Evolutionary conservation across 2,888 invertebrate species (phyloP).

Genomic region (Endomychus coccineus): DNA sequence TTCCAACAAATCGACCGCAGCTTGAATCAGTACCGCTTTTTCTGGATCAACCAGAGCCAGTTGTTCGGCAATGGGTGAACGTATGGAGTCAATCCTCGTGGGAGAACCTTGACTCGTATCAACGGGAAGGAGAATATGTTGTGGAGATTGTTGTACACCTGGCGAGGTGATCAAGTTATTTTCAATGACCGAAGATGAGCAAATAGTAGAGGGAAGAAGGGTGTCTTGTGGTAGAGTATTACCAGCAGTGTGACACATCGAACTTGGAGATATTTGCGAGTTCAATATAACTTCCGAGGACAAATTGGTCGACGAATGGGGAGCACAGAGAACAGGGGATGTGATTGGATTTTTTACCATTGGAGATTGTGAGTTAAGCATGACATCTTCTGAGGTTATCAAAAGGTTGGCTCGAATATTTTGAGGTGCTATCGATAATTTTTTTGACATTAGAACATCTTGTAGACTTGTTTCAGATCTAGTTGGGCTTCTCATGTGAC

Average conservation of each 20-base stretch:
- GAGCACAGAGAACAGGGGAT: conserved; percentile 35
- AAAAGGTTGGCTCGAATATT: too few species aligned
- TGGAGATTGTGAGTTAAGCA: conserved; percentile 15
- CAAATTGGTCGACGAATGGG: conserved; percentile 40
- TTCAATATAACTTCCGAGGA: conserved; percentile 56
- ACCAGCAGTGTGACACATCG: conserved; percentile 45
- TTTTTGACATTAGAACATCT: conserved; percentile 42
- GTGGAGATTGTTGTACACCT: background rate
- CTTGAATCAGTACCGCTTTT: conserved; percentile 69
- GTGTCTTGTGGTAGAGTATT: conserved; percentile 8
- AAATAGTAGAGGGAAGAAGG: conserved; percentile 15
- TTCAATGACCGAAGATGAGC: conserved; percentile 9
- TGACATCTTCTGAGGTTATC: conserved; percentile 29
- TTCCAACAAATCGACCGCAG: conserved; percentile 63
- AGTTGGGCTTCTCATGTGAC: conserved; percentile 18
- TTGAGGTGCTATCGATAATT: conserved; percentile 21
- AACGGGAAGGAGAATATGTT: conserved; percentile 9
- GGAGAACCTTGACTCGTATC: conserved; percentile 9
- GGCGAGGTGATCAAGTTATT: conserved; percentile 6
- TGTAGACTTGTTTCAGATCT: conserved; percentile 10
- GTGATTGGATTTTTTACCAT: conserved; percentile 30
- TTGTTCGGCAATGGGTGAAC: conserved; percentile 22
- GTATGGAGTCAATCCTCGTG: conserved; percentile 11
- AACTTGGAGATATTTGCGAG: conserved; percentile 53
- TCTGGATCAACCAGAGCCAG: conserved; percentile 53